Evolutionary conservation across 2,888 invertebrate genomes (phyloP).

Genomic region (Digitonthophagus gazella): DNA sequence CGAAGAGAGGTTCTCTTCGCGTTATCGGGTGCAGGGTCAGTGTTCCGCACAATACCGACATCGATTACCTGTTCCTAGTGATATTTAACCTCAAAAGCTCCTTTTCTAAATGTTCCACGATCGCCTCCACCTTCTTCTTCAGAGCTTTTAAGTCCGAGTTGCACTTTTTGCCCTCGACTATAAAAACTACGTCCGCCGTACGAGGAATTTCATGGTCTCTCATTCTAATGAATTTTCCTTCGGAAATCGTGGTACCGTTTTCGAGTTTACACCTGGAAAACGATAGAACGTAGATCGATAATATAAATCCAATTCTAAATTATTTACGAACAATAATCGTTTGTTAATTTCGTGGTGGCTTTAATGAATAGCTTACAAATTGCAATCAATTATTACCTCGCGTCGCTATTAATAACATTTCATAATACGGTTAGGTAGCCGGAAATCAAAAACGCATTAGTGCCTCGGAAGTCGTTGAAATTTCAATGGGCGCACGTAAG

Average conservation of each 20-base stretch:
- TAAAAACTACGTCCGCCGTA: slow-evolving; percentile 83
- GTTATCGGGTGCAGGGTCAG: slow-evolving; percentile 21
- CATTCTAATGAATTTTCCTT: slow-evolving; percentile 73
- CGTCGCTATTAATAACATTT: not conserved
- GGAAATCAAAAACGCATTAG: slow-evolving; percentile 4
- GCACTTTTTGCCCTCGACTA: slow-evolving; percentile 83
- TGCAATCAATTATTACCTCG: not conserved
- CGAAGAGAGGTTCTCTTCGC: slow-evolving; percentile 7
- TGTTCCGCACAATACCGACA: slow-evolving; percentile 27
- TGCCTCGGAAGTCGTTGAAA: not conserved
- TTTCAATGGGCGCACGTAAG: not conserved
- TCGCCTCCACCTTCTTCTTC: slow-evolving; percentile 69
- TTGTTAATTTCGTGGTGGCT: not conserved
- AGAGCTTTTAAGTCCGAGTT: slow-evolving; percentile 67
- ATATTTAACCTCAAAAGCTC: slow-evolving; percentile 63
- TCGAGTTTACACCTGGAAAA: slow-evolving; percentile 71
- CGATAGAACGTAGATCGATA: too few species aligned
- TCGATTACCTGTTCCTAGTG: slow-evolving; percentile 60
- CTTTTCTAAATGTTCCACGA: slow-evolving; percentile 66
- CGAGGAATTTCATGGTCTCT: slow-evolving; percentile 58
- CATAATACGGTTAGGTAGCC: not conserved
- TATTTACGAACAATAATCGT: not conserved
- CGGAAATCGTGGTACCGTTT: slow-evolving; percentile 68
- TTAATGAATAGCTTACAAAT: not conserved
- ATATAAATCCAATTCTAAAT: not conserved